Conservation (phyloP, 2,113 vertebrate genomes). For the Scartelaos histophorus region DNA sequence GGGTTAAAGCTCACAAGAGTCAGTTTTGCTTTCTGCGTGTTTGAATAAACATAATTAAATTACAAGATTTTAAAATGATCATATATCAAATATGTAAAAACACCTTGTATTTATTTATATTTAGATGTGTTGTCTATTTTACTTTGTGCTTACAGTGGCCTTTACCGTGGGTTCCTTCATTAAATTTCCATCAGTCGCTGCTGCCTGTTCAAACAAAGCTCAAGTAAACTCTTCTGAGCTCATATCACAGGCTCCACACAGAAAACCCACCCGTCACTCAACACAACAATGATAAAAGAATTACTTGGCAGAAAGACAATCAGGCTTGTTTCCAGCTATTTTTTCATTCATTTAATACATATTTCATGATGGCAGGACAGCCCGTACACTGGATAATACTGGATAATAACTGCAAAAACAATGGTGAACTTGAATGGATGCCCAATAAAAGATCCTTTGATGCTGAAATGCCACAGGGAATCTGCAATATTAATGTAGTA, state of each 20-base stretch:
- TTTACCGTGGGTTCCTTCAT: background rate
- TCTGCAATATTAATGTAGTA: background rate
- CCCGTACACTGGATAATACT: no score
- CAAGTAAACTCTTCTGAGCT: conserved; percentile 3
- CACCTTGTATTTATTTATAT: background rate
- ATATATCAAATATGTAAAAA: background rate
- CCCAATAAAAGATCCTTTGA: conserved; percentile 1
- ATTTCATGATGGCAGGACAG: background rate
- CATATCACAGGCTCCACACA: background rate
- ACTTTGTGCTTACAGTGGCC: background rate
- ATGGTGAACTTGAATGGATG: background rate
- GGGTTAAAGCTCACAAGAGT: no score
- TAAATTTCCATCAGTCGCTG: conserved; percentile 11
- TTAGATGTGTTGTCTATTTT: background rate
- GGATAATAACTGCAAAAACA: background rate
- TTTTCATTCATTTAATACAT: conserved; percentile 1
- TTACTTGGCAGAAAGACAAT: conserved; percentile 6
- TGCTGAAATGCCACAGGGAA: conserved; percentile 1
- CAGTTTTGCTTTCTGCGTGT: no score
- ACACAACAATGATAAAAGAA: conserved; percentile 22
- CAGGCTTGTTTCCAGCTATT: background rate
- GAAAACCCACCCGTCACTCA: conserved; percentile 6
- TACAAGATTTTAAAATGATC: background rate
- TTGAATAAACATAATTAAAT: background rate
- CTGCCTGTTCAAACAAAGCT: conserved; percentile 12